Evolutionary conservation across 2,888 invertebrate genomes (phyloP).

Genomic region (Ganaspis brasiliensis): DNA sequence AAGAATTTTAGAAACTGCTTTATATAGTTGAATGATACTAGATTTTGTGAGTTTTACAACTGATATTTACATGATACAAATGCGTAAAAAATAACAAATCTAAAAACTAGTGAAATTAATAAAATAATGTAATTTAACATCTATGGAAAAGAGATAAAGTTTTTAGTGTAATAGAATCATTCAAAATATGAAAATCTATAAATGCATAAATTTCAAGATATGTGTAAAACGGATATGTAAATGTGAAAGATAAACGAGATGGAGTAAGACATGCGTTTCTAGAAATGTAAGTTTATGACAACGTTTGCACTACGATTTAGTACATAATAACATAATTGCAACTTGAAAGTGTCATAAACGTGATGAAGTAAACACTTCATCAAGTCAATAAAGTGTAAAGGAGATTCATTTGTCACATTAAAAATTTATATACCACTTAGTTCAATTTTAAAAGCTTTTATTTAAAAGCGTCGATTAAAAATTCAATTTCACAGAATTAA

Average conservation of each 20-base stretch:
- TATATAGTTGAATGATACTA: too few relatives aligned
- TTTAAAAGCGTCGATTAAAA: background rate
- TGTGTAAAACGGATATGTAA: background rate
- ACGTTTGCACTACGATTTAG: background rate
- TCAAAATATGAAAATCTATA: background rate
- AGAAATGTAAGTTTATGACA: constrained; percentile 11
- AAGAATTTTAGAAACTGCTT: too few relatives aligned
- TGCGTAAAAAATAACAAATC: too few relatives aligned
- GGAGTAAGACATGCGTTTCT: constrained; percentile 1
- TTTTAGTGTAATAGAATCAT: background rate
- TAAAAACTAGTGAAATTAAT: too few relatives aligned
- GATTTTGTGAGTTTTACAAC: too few relatives aligned
- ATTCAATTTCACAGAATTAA: too few relatives aligned
- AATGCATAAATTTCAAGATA: background rate
- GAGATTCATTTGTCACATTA: background rate
- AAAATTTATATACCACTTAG: background rate
- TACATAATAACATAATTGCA: constrained; percentile 35
- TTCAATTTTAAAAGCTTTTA: background rate
- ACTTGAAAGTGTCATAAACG: constrained; percentile 6
- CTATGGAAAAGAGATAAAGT: too few relatives aligned
- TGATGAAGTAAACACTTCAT: constrained; percentile 1
- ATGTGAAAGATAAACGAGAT: constrained; percentile 13
- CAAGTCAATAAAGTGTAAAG: background rate
- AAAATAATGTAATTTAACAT: too few relatives aligned
- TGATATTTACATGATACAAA: too few relatives aligned